Conservation (phyloP, 1,140 invertebrate genomes). For the Scaptomyza montana region DNA sequence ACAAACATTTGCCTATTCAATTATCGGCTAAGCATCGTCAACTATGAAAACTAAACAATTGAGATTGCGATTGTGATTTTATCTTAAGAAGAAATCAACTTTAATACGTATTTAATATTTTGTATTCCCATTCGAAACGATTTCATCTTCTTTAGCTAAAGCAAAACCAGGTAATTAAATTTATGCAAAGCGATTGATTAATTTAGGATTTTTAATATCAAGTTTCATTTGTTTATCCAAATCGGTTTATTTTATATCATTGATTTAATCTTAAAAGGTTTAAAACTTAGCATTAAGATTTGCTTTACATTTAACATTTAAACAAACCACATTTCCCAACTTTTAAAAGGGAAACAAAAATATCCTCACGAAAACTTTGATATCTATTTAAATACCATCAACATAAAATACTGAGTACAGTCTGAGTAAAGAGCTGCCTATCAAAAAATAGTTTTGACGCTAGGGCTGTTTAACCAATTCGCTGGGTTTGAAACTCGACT, state of each 20-base stretch:
- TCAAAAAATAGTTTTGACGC: no score
- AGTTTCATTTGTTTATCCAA: constrained; percentile 25
- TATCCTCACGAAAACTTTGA: no score
- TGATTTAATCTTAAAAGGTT: constrained; percentile 3
- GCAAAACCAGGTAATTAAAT: constrained; percentile 35
- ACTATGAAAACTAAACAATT: neutral
- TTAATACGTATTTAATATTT: neutral
- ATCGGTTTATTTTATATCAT: constrained; percentile 1
- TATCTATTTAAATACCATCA: no score
- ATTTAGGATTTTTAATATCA: constrained; percentile 29
- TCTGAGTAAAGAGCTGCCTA: no score
- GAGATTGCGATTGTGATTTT: constrained; percentile 3
- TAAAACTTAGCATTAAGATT: neutral
- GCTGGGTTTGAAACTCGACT: neutral
- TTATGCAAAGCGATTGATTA: constrained; percentile 24
- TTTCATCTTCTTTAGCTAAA: neutral
- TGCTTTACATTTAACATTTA: no score
- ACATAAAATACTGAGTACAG: no score
- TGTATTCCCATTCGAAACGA: neutral
- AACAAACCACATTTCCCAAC: no score
- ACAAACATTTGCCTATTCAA: constrained; percentile 46
- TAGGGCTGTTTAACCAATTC: no score
- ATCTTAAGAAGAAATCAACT: neutral
- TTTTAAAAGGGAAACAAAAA: no score
- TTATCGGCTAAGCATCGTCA: constrained; percentile 18